A percentile compares a stretch with the other conserved stretches of the same genome.
Conservation (phyloP, 2,888 invertebrate species). For the Thecophora atra region DNA sequence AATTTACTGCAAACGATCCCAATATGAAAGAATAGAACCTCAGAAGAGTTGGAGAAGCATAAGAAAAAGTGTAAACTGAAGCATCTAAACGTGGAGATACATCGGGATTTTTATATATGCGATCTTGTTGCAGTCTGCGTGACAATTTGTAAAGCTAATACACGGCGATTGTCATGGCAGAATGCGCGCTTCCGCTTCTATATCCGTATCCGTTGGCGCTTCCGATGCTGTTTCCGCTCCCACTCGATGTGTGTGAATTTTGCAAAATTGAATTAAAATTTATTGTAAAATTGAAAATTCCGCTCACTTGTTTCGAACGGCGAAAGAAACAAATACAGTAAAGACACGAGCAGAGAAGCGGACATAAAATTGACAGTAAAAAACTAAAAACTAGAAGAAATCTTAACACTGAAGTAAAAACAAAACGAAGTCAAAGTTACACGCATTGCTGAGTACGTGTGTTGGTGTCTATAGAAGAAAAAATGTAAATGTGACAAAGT, state of each 20-base stretch:
- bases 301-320: slow-evolving; percentile 24
- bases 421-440: slow-evolving; percentile 48
- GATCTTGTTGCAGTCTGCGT: slow-evolving; percentile 34
- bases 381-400: slow-evolving; percentile 45
- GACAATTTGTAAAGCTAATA: slow-evolving; percentile 46
- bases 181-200: slow-evolving; percentile 58
- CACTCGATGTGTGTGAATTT: slow-evolving; percentile 50
- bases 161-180: slow-evolving; percentile 57
- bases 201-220: too few species aligned
- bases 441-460: slow-evolving; percentile 13
- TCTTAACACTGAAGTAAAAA: slow-evolving; percentile 57
- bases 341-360: not conserved
- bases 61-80: not conserved
- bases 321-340: slow-evolving; percentile 13
- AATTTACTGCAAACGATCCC: slow-evolving; percentile 26
- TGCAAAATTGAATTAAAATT: slow-evolving; percentile 59
- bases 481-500: slow-evolving; percentile 61
- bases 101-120: slow-evolving; percentile 7
- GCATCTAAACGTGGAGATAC: slow-evolving; percentile 19
- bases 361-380: not conserved
- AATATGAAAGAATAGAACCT: slow-evolving; percentile 21
- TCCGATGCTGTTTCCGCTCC: too few species aligned
- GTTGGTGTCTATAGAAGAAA: slow-evolving; percentile 36
- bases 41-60: not conserved
- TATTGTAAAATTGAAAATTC: slow-evolving; percentile 58